These are phyloP conservation scores for Cisticola juncidis DNA, from an alignment of 2,113 vertebrate genomes.

Conservation along the genomic window DNA sequence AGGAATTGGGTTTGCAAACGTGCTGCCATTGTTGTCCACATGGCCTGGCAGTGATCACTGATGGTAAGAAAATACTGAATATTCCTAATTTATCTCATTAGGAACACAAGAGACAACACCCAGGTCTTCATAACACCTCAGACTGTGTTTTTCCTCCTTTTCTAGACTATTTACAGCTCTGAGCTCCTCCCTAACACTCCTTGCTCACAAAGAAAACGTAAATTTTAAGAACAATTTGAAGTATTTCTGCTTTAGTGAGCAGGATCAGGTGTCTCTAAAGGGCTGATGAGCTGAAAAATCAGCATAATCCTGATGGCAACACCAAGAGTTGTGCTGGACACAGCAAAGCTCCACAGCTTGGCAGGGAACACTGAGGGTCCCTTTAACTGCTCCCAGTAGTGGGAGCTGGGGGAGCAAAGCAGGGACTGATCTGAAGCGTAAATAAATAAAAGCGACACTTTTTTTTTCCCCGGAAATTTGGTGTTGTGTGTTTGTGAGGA, in stretches of 20 bases:
- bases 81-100: neutral
- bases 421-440: neutral
- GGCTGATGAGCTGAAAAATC: neutral
- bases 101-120: neutral
- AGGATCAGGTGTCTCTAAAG: neutral
- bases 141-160: neutral
- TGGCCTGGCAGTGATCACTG: neutral
- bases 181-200: neutral
- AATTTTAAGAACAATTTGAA: neutral
- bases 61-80: neutral
- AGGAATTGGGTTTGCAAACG: neutral
- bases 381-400: neutral
- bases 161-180: neutral
- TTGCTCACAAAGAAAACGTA: neutral
- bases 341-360: neutral
- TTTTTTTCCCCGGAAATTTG: neutral
- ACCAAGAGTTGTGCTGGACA: neutral
- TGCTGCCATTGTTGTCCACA: neutral
- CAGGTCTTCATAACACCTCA: neutral
- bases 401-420: neutral
- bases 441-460: neutral
- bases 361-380: neutral
- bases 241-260: neutral
- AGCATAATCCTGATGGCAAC: neutral
- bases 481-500: neutral